Evolutionary conservation across 2,888 invertebrate genomes (phyloP), one percentile per base, ranked within the genome.

Genomic region (Mythimna impura): DNA sequence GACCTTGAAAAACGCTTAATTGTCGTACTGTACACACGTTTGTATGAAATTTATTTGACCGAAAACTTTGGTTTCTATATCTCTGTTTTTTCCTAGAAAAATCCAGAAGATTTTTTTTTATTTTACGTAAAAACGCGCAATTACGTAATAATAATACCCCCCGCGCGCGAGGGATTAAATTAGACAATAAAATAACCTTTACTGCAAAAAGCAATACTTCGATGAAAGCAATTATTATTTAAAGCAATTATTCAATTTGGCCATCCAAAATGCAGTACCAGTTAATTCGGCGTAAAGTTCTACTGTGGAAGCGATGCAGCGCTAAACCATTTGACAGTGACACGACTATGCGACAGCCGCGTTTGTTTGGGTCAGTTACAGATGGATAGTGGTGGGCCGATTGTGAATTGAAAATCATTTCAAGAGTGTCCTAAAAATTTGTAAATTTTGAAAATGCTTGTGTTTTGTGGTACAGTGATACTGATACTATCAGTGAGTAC

Each of bases 401-500:
- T 67, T 67, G 67, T 17, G 54, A 58, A 81, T 71, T 54, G 54
- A 54, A 71, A 76, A 81, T 76, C 50, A 68, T 76, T 68, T 55
- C 1, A 3, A 20, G 4, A 22, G 12, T 34, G 12, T 12, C 10
- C 36, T 55, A 3, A 22, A 20, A 3, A 25, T 61, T 64, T 55
- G 30, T 30, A 54, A 9, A 4, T 47, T 63, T 60, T 54, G 25
- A 43, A 22, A 34, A 25, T 8, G 0, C n/a, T 17, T 10, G n/a
- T 14, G n/a, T 14, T 36, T 17, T 47, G 30, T 25, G 14, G 34
- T 61, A 20, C 5, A 43, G 3, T 43, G 3, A 43, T 43, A 2
- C 43, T 43, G 12, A 4, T 12, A 43, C 43, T 14, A 43, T 10
- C 43, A 43, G 43, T 36, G 36, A 36, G 8, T 36, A 40, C 10